Conservation (phyloP, 2,113 vertebrate species). For the Tachysurus vachellii region DNA sequence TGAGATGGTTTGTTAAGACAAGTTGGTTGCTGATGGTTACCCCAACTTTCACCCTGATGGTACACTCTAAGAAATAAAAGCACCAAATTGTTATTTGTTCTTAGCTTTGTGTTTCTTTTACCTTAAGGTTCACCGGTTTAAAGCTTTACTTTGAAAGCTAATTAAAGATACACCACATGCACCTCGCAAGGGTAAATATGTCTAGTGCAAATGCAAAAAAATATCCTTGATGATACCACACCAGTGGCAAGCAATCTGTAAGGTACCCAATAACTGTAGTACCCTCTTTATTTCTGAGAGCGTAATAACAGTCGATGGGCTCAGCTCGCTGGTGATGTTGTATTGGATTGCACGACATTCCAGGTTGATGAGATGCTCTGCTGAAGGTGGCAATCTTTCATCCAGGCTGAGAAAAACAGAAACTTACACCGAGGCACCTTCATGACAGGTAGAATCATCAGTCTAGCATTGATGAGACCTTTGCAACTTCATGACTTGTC, state of each 20-base stretch:
- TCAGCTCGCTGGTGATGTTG: neutral
- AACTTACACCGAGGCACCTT: neutral
- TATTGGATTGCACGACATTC: neutral
- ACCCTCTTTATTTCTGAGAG: neutral
- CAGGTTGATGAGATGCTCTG: neutral
- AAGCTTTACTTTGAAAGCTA: neutral
- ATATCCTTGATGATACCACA: neutral
- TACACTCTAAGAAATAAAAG: neutral
- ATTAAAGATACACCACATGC: neutral
- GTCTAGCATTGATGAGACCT: conserved; percentile 1
- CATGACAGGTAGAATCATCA: neutral
- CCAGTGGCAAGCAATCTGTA: neutral
- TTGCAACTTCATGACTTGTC: neutral
- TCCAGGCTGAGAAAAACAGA: neutral
- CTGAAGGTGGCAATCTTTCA: neutral
- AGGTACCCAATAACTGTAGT: neutral
- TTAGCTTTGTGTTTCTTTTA: too few relatives aligned
- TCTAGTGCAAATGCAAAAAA: neutral
- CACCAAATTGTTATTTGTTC: neutral
- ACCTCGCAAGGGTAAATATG: neutral
- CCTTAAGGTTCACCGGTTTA: neutral
- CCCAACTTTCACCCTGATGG: neutral
- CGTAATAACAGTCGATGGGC: neutral
- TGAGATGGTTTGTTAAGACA: neutral
- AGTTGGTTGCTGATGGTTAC: neutral